phyloP scores from a whole-genome alignment of 2,888 invertebrate genomes.

The Galeopsomyia nigrocyanea region DNA sequence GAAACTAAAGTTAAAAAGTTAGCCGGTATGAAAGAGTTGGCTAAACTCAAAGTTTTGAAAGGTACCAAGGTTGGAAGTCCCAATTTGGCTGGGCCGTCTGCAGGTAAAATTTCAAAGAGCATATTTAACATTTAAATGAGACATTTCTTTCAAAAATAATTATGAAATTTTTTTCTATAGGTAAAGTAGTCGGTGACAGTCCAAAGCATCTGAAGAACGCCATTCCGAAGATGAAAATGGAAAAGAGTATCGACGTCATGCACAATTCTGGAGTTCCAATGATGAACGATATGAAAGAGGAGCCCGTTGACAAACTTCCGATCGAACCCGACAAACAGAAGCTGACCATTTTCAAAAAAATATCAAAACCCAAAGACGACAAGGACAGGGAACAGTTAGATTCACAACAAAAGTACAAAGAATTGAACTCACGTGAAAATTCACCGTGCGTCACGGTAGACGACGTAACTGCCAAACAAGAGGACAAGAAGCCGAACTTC shows the following conservation, averaged over 20 bases:
- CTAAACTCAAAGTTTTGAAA: slow-evolving; percentile 70
- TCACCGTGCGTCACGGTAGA: slow-evolving; percentile 69
- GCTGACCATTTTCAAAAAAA: slow-evolving; percentile 89
- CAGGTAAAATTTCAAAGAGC: slow-evolving; percentile 30
- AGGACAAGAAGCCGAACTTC: slow-evolving; percentile 63
- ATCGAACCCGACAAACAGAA: slow-evolving; percentile 89
- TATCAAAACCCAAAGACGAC: slow-evolving; percentile 78
- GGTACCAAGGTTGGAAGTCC: slow-evolving; percentile 61
- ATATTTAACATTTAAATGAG: slow-evolving; percentile 3
- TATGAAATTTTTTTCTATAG: slow-evolving; percentile 11
- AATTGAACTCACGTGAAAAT: slow-evolving; percentile 65
- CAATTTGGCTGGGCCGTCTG: slow-evolving; percentile 64
- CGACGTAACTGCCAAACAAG: slow-evolving; percentile 60
- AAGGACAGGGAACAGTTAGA: slow-evolving; percentile 69
- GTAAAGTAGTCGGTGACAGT: slow-evolving; percentile 48
- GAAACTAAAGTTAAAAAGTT: slow-evolving; percentile 70
- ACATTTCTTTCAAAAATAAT: slow-evolving; percentile 1
- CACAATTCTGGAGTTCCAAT: slow-evolving; percentile 35
- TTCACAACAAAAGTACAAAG: slow-evolving; percentile 64
- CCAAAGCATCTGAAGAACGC: slow-evolving; percentile 58
- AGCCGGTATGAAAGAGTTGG: slow-evolving; percentile 70
- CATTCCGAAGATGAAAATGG: slow-evolving; percentile 55
- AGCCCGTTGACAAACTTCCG: slow-evolving; percentile 75
- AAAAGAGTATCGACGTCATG: slow-evolving; percentile 54
- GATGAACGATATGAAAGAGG: slow-evolving; percentile 71